A percentile compares a stretch with the other conserved stretches of the same genome.
Conservation (phyloP, 1,140 invertebrate genomes). For the Drosophila pandora region DNA sequence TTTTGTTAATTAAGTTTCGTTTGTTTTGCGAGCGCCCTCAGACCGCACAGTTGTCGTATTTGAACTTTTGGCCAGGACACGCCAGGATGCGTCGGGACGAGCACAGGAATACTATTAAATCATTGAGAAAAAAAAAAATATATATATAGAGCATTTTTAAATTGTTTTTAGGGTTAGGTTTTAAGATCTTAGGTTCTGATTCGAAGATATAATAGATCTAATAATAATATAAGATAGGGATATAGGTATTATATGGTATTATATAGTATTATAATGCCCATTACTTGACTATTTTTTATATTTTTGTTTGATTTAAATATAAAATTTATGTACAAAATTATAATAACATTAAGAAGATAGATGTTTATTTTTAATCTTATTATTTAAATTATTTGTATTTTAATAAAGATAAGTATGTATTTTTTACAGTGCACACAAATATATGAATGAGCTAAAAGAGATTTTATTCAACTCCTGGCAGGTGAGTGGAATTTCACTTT, state of each 20-base stretch:
- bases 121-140: slow-evolving; percentile 10
- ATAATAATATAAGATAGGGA: not conserved
- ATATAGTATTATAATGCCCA: no score
- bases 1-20: slow-evolving; percentile 67
- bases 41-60: slow-evolving; percentile 51
- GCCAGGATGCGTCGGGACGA: slow-evolving; percentile 31
- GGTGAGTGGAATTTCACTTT: slow-evolving; percentile 1
- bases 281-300: no score
- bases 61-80: slow-evolving; percentile 51
- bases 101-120: slow-evolving; percentile 16
- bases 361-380: no score
- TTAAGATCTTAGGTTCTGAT: not conserved
- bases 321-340: no score
- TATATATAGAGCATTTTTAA: not conserved
- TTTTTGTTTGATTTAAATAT: no score
- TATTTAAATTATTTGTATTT: no score
- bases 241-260: no score
- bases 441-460: slow-evolving; percentile 17
- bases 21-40: slow-evolving; percentile 58
- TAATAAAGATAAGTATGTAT: not conserved
- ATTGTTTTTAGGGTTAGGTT: no score
- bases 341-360: no score
- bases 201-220: no score
- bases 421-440: slow-evolving; percentile 3
- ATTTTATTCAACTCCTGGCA: slow-evolving; percentile 25